Evolutionary conservation across 2,797 vertebrate species (phyloP).

Genomic region (Fistularia commersonii): DNA sequence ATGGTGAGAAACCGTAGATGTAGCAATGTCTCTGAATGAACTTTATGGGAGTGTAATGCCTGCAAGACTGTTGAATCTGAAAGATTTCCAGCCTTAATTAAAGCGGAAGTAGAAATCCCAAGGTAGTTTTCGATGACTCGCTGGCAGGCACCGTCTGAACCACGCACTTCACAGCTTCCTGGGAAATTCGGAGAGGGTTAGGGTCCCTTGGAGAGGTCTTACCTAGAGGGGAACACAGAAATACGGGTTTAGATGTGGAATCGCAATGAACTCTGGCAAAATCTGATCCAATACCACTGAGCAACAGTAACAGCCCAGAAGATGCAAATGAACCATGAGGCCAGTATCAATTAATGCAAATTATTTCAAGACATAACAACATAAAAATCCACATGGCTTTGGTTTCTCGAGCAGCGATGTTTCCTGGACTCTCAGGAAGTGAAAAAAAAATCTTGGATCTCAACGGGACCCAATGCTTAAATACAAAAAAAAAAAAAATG

Average conservation of each 20-base stretch:
- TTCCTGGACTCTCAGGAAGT: background rate
- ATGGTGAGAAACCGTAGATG: background rate
- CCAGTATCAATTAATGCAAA: conserved; percentile 2
- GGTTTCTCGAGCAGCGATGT: conserved; percentile 2
- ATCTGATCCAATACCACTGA: background rate
- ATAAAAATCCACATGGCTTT: background rate
- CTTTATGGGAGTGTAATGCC: conserved; percentile 20
- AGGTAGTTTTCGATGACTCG: background rate
- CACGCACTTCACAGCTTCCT: conserved; percentile 2
- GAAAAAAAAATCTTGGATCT: too few species aligned
- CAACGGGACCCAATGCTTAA: too few species aligned
- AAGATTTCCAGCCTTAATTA: conserved; percentile 34
- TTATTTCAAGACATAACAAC: background rate
- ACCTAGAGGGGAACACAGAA: conserved; percentile 35
- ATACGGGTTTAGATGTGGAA: conserved; percentile 6
- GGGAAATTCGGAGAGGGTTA: conserved; percentile 14
- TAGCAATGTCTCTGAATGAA: conserved; percentile 25
- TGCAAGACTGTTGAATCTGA: conserved; percentile 10
- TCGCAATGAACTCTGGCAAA: background rate
- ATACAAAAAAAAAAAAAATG: too few species aligned
- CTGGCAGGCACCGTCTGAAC: conserved; percentile 9
- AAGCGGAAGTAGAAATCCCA: conserved; percentile 23
- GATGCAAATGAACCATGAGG: background rate
- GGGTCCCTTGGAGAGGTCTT: background rate
- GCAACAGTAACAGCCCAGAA: background rate